Evolutionary conservation across 2,888 invertebrate species (phyloP).

Genomic region (Papilio demoleus): DNA sequence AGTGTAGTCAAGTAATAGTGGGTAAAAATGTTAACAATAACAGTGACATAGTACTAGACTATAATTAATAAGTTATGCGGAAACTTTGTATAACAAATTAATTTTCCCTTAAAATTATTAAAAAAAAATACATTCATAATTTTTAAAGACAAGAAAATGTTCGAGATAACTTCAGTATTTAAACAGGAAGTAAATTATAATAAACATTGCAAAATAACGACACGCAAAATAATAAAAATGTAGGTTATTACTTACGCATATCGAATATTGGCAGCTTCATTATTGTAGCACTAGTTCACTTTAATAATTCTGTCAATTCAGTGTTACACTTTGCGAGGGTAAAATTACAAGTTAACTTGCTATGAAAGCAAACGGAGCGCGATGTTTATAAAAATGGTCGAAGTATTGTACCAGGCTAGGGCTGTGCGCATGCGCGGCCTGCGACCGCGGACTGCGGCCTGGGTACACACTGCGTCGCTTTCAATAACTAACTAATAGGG

Average conservation of each 20-base stretch:
- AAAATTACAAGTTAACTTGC: conserved; percentile 42
- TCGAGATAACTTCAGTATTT: not conserved
- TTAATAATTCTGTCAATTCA: conserved; percentile 49
- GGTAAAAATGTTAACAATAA: not conserved
- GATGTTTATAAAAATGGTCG: conserved; percentile 58
- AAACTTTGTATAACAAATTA: too few relatives aligned
- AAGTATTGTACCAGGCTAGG: conserved; percentile 45
- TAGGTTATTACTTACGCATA: conserved; percentile 60
- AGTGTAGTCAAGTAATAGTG: not conserved
- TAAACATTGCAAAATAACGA: conserved; percentile 4
- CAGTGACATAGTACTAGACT: not conserved
- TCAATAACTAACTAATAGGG: conserved; percentile 46
- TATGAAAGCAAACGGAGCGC: conserved; percentile 39
- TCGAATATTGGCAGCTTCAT: conserved; percentile 75
- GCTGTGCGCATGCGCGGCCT: conserved; percentile 64
- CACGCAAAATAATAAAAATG: conserved; percentile 8
- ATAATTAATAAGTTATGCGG: not conserved
- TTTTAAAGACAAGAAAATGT: not conserved
- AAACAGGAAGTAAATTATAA: conserved; percentile 14
- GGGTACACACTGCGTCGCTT: conserved; percentile 46
- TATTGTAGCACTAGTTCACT: conserved; percentile 51
- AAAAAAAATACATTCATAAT: not conserved
- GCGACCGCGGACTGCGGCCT: conserved; percentile 57
- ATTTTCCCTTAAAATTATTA: too few relatives aligned
- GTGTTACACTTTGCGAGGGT: conserved; percentile 50